A percentile compares a stretch with the other conserved stretches of the same genome.
These are phyloP conservation scores for Yasuhikotakia modesta DNA, from an alignment of 2,797 vertebrate species.

Conservation along the genomic window DNA sequence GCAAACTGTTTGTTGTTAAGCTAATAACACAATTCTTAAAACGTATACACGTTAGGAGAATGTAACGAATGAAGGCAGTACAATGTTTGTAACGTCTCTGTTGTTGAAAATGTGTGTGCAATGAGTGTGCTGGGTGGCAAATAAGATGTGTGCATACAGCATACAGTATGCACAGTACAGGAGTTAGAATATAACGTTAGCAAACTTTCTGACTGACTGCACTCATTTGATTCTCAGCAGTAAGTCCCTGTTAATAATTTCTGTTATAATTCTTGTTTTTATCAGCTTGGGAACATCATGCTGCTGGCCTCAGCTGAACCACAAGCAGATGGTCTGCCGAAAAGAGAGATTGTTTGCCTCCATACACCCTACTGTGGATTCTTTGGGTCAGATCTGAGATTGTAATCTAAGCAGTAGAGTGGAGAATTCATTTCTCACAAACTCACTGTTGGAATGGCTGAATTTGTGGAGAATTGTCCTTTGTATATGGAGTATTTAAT, in stretches of 20 bases:
- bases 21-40: too few species aligned
- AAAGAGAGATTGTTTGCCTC: slow-evolving; percentile 35
- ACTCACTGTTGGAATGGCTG: slow-evolving; percentile 21
- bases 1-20: too few species aligned
- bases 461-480: slow-evolving; percentile 31
- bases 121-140: neutral
- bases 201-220: neutral
- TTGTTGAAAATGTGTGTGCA: too few species aligned
- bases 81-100: too few species aligned
- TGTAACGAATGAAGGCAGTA: too few species aligned
- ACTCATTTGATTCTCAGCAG: neutral
- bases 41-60: too few species aligned
- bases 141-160: neutral
- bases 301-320: slow-evolving; percentile 35
- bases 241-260: slow-evolving; percentile 30
- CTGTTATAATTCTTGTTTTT: slow-evolving; percentile 12
- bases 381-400: slow-evolving; percentile 36
- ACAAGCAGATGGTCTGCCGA: slow-evolving; percentile 38
- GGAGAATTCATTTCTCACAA: slow-evolving; percentile 32
- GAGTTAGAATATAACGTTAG: neutral
- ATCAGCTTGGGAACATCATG: neutral
- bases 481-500: neutral
- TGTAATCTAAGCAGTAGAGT: slow-evolving; percentile 43
- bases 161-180: neutral
- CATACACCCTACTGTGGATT: slow-evolving; percentile 23